Evolutionary conservation across 2,113 vertebrate genomes (phyloP).

Genomic region (Rhinichthys klamathensis): DNA sequence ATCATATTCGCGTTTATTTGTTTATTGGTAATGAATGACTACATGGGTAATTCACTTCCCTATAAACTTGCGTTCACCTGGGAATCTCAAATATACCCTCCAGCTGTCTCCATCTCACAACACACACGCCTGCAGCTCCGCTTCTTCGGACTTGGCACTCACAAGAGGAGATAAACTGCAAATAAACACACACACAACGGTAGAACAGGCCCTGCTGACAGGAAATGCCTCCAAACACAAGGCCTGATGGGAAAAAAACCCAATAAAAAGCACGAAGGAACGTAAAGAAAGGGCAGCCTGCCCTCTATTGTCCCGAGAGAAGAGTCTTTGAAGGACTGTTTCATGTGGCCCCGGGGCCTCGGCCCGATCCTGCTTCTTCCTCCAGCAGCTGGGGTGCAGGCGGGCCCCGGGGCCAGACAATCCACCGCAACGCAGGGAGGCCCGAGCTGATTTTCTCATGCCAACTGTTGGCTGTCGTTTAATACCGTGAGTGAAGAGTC

Average conservation of each 20-base stretch:
- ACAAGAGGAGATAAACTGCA: conserved; percentile 9
- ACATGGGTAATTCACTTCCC: conserved; percentile 55
- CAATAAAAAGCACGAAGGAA: conserved; percentile 57
- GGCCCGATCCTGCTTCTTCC: conserved; percentile 53
- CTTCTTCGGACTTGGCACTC: conserved; percentile 14
- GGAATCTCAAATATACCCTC: conserved; percentile 44
- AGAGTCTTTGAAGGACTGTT: conserved; percentile 64
- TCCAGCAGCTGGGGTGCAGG: conserved; percentile 69
- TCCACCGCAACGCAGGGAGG: conserved; percentile 61
- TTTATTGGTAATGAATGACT: conserved; percentile 63
- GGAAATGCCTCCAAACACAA: conserved; percentile 42
- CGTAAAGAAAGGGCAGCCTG: conserved; percentile 49
- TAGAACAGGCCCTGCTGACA: conserved; percentile 16
- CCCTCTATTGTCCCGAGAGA: conserved; percentile 56
- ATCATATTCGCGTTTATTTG: conserved; percentile 59
- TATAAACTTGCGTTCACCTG: conserved; percentile 59
- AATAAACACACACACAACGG: conserved; percentile 45
- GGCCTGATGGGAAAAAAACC: conserved; percentile 51
- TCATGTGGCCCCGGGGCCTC: conserved; percentile 64
- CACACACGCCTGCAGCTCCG: not conserved
- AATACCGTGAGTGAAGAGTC: conserved; percentile 62
- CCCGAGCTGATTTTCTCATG: conserved; percentile 74
- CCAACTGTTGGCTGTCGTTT: conserved; percentile 71
- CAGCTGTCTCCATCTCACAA: conserved; percentile 8
- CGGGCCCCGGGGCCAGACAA: conserved; percentile 59